These are phyloP conservation scores for Imbricaverruca yamaguchii DNA, from an alignment of 2,888 invertebrate species.

Conservation along the genomic window DNA sequence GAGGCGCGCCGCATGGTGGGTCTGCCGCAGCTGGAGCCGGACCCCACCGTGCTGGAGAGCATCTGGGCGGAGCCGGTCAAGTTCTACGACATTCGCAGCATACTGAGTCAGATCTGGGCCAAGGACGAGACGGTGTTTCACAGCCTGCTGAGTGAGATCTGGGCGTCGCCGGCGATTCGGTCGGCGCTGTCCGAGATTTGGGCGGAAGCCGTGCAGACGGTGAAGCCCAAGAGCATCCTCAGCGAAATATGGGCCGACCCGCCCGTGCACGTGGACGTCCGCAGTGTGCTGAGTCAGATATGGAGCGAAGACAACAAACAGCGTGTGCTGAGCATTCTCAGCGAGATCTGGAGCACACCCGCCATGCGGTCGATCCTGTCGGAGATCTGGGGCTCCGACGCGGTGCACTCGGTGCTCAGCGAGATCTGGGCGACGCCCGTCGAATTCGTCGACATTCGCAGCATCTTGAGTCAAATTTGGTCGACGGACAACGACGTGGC, in stretches of 20 bases:
- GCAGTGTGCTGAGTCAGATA: conserved; percentile 2
- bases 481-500: neutral
- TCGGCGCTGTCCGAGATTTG: neutral
- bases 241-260: neutral
- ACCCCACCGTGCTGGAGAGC: neutral
- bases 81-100: neutral
- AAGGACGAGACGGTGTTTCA: neutral
- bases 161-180: neutral
- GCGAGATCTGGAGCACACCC: conserved; percentile 4
- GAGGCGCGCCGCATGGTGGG: neutral
- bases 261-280: neutral
- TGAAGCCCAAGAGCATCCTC: conserved; percentile 2
- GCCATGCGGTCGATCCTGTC: conserved; percentile 6
- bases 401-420: neutral
- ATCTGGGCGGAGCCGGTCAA: neutral
- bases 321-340: neutral
- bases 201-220: neutral
- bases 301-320: conserved; percentile 6
- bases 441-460: neutral
- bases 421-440: neutral
- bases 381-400: neutral
- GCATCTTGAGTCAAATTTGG: neutral
- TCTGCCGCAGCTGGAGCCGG: neutral
- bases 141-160: neutral
- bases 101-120: conserved; percentile 7